Evolutionary conservation across 2,797 vertebrate genomes (phyloP).

Genomic region (Paguma larvata): DNA sequence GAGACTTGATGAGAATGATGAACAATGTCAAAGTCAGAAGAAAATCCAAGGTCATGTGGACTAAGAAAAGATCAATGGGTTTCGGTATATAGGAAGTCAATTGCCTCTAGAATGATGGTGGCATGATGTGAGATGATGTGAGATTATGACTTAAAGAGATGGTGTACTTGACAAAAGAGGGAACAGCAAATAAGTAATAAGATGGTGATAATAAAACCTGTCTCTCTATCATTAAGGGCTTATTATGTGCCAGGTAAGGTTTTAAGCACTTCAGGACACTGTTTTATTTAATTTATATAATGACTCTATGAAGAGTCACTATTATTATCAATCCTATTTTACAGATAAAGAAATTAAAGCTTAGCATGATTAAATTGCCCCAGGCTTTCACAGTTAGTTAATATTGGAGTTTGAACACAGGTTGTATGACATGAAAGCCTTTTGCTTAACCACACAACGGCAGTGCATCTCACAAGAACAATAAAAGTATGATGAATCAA

Average conservation of each 20-base stretch:
- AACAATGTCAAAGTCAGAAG: background rate
- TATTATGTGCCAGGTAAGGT: background rate
- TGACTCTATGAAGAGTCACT: background rate
- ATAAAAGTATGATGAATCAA: background rate
- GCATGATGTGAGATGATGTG: background rate
- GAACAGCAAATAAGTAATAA: background rate
- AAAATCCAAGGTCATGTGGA: background rate
- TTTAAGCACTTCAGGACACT: background rate
- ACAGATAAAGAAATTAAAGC: slow-evolving; percentile 27
- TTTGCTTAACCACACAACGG: background rate
- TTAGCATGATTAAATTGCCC: background rate
- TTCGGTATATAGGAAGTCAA: background rate
- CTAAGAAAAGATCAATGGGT: background rate
- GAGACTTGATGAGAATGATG: background rate
- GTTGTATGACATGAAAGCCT: background rate
- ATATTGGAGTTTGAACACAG: background rate
- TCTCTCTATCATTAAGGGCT: background rate
- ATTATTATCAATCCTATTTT: background rate
- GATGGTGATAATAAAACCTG: background rate
- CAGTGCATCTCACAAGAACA: background rate
- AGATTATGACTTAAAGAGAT: slow-evolving; percentile 2
- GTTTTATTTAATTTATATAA: background rate
- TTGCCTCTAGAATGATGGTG: background rate
- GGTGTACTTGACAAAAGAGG: background rate
- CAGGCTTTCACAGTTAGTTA: background rate